Conservation (phyloP, 2,888 invertebrate genomes). For the Blastobasis lacticolella region DNA sequence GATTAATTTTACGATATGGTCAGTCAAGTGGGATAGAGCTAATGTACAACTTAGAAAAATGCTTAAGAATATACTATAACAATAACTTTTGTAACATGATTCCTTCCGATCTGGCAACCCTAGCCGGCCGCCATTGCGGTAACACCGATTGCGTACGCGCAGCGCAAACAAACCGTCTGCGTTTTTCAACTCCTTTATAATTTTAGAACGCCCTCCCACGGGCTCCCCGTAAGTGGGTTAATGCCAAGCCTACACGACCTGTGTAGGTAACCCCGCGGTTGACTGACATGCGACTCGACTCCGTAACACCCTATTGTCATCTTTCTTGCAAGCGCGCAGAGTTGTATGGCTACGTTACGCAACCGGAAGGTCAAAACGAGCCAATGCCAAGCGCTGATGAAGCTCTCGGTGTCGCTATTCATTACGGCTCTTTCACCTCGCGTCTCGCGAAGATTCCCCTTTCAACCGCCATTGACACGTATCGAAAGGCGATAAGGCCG, state of each 20-base stretch:
- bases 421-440: background rate
- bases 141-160: constrained; percentile 44
- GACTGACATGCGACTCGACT: constrained; percentile 42
- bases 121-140: constrained; percentile 27
- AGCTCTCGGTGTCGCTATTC: constrained; percentile 10
- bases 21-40: no score
- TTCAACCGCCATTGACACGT: constrained; percentile 10
- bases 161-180: constrained; percentile 39
- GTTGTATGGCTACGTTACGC: constrained; percentile 24
- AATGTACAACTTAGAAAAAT: no score
- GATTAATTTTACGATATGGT: no score
- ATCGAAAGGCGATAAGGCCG: no score
- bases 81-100: background rate
- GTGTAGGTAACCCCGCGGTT: constrained; percentile 26
- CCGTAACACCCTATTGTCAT: constrained; percentile 34
- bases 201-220: constrained; percentile 68
- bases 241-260: constrained; percentile 66
- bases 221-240: constrained; percentile 59
- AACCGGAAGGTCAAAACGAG: constrained; percentile 34
- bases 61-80: no score
- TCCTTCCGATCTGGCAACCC: background rate
- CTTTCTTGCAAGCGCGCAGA: constrained; percentile 22
- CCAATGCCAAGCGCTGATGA: constrained; percentile 35
- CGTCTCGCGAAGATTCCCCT: background rate
- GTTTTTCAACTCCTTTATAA: constrained; percentile 48